Conservation (phyloP, 2,888 invertebrate species). For the Parnassius smintheus region DNA sequence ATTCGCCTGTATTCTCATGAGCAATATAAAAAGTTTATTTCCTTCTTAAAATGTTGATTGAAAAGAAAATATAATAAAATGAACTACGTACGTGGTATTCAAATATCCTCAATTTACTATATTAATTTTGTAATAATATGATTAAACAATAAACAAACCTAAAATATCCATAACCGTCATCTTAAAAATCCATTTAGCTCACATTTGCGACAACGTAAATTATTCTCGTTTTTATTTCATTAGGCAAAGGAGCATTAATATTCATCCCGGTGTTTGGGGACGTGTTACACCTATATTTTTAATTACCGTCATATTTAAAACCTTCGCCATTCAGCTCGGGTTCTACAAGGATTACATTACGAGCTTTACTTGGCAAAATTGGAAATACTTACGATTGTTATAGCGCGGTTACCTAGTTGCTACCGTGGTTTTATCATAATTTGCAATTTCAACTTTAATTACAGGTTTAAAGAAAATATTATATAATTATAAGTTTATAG, state of each 20-base stretch:
- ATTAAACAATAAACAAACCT: not conserved
- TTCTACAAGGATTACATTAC: conserved; percentile 21
- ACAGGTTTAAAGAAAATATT: no score
- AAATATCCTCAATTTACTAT: no score
- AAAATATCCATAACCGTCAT: not conserved
- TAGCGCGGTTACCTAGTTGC: no score
- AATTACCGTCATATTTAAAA: conserved; percentile 31
- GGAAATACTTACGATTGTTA: no score
- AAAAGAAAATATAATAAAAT: no score
- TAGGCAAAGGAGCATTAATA: conserved; percentile 26
- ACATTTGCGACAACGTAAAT: conserved; percentile 13
- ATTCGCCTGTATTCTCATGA: no score
- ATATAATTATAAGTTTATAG: no score
- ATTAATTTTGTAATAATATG: not conserved
- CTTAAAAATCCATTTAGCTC: conserved; percentile 18
- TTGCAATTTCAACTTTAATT: no score
- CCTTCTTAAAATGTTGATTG: no score
- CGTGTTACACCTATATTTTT: conserved; percentile 26
- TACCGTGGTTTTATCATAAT: no score
- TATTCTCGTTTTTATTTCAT: conserved; percentile 22
- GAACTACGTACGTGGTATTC: no score
- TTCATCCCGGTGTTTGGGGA: conserved; percentile 24
- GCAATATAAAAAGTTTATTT: no score
- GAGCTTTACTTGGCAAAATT: not conserved
- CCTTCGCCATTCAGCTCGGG: conserved; percentile 15